Percentiles rank a stretch among this genome's conserved stretches.
Evolutionary conservation across 1,140 invertebrate species (phyloP).

Genomic region (Lordiphosa mommai): DNA sequence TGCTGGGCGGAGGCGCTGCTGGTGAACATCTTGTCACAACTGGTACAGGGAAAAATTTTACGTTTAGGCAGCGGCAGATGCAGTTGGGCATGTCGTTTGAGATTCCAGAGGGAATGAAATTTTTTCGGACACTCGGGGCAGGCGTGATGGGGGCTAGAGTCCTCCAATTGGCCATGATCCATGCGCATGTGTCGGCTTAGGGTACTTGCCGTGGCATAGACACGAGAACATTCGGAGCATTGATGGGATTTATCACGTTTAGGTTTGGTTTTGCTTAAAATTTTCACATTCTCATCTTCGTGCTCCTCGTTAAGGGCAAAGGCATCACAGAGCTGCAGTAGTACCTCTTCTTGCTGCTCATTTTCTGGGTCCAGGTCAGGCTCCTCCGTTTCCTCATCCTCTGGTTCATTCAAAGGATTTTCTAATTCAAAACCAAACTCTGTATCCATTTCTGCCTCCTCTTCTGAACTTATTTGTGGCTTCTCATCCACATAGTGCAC

Average conservation of each 20-base stretch:
- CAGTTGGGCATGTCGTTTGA: constrained; percentile 45
- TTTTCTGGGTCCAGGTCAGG: neutral
- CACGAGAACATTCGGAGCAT: constrained; percentile 36
- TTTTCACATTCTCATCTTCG: neutral
- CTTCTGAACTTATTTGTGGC: constrained; percentile 1
- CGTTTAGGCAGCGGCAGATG: constrained; percentile 46
- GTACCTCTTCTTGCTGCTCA: constrained; percentile 1
- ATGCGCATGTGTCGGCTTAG: constrained; percentile 45
- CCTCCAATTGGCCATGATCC: constrained; percentile 35
- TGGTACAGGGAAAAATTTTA: constrained; percentile 42
- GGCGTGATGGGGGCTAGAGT: neutral
- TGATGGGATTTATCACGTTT: constrained; percentile 23
- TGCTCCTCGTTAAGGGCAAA: constrained; percentile 19
- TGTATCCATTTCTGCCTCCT: neutral
- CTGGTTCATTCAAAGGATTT: neutral
- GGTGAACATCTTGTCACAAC: constrained; percentile 68
- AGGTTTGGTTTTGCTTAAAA: neutral
- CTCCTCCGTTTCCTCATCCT: neutral
- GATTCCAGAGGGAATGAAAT: constrained; percentile 31
- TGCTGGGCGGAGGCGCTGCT: constrained; percentile 58
- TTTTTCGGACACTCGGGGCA: constrained; percentile 47
- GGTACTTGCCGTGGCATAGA: constrained; percentile 23
- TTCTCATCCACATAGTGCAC: constrained; percentile 65
- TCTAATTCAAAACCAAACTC: neutral
- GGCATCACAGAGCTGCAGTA: constrained; percentile 26